phyloP scores from a whole-genome alignment of 2,797 vertebrate genomes.

The Aphelocoma californica region DNA sequence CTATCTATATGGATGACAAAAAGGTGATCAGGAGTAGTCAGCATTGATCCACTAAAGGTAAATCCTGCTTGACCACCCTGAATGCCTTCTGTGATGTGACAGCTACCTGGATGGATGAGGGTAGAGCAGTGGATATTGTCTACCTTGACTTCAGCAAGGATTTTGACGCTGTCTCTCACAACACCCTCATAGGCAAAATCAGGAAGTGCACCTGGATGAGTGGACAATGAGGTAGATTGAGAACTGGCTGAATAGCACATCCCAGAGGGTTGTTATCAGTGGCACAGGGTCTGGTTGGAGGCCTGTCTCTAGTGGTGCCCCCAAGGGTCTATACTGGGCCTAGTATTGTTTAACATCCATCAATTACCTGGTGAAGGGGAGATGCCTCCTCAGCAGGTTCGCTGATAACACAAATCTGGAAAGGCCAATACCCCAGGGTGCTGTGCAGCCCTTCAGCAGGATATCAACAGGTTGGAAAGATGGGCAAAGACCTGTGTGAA shows the following conservation, averaged over 20 bases:
- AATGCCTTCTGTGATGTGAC: background rate
- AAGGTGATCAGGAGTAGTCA: background rate
- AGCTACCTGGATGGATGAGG: background rate
- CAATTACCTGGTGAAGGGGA: background rate
- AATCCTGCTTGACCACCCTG: background rate
- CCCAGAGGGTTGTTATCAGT: fast-evolving
- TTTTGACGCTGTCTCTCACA: background rate
- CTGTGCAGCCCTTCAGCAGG: background rate
- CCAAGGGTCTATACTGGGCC: background rate
- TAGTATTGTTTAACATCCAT: background rate
- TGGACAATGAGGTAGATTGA: background rate
- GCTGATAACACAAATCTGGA: fast-evolving
- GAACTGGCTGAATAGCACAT: background rate
- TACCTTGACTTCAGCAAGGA: background rate
- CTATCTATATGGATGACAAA: background rate
- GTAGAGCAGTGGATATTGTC: background rate
- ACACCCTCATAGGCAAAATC: background rate
- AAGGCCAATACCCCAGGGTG: fast-evolving
- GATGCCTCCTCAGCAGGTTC: background rate
- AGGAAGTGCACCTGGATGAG: background rate
- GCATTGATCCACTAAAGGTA: background rate
- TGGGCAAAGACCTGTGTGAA: background rate
- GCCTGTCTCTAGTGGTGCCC: background rate
- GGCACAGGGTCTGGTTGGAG: background rate
- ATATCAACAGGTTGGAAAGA: background rate